Conservation (phyloP, 1,140 invertebrate species). For the Meloidogyne floridensis region DNA sequence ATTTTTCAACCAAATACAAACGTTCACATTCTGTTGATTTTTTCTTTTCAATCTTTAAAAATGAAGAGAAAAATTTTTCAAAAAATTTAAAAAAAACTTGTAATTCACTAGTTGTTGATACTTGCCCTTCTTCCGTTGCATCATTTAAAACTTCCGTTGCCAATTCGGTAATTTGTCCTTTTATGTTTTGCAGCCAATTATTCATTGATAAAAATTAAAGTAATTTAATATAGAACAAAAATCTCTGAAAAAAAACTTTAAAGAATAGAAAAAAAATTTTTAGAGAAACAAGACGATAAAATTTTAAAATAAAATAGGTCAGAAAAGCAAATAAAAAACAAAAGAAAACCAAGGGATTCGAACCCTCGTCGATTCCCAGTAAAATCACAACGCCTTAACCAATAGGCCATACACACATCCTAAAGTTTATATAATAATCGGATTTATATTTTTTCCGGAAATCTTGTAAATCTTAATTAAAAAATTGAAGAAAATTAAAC, state of each 20-base stretch:
- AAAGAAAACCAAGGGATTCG: no score
- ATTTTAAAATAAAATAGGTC: no score
- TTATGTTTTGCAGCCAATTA: constrained; percentile 43
- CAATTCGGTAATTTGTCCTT: constrained; percentile 39
- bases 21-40: constrained; percentile 41
- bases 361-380: no score
- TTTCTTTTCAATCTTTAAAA: constrained; percentile 42
- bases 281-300: not conserved
- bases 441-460: no score
- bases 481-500: no score
- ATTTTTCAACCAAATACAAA: constrained; percentile 22
- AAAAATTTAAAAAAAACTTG: constrained; percentile 25
- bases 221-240: no score
- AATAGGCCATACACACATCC: no score
- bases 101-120: constrained; percentile 39
- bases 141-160: constrained; percentile 43
- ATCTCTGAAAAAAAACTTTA: not conserved
- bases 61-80: not conserved
- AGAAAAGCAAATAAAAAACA: no score
- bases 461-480: no score
- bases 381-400: no score
- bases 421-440: no score
- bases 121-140: constrained; percentile 45
- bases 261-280: not conserved
- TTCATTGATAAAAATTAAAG: constrained; percentile 20